Conservation (phyloP, 2,797 vertebrate species). For the Xenentodon cancila region DNA sequence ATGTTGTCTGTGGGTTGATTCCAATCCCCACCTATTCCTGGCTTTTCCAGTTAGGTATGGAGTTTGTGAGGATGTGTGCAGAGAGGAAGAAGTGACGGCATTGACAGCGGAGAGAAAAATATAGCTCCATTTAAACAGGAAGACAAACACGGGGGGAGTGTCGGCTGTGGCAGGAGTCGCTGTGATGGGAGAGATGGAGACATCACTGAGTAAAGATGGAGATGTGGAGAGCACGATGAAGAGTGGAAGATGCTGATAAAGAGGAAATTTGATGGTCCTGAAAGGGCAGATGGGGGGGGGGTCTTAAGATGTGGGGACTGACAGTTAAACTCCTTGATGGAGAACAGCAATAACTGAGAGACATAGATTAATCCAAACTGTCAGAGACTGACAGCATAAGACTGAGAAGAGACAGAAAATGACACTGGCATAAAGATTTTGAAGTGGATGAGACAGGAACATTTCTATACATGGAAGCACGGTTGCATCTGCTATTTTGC, state of each 20-base stretch:
- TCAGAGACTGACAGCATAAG: slow-evolving; percentile 45
- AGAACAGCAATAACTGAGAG: slow-evolving; percentile 45
- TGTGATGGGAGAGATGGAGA: slow-evolving; percentile 39
- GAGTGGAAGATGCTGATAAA: slow-evolving; percentile 60
- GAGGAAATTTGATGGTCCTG: slow-evolving; percentile 61
- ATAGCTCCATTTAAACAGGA: slow-evolving; percentile 51
- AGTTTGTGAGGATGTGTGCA: slow-evolving; percentile 12
- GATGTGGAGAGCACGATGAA: slow-evolving; percentile 28
- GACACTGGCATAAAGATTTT: slow-evolving; percentile 22
- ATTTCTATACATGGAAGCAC: slow-evolving; percentile 18
- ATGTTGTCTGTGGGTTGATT: neutral
- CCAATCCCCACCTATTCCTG: slow-evolving; percentile 11
- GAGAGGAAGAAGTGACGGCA: slow-evolving; percentile 28
- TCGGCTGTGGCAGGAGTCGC: slow-evolving; percentile 39
- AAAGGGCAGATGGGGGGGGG: slow-evolving; percentile 40
- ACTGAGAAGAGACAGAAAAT: slow-evolving; percentile 26
- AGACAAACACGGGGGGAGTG: slow-evolving; percentile 48
- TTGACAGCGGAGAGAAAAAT: slow-evolving; percentile 47
- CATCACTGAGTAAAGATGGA: slow-evolving; percentile 24
- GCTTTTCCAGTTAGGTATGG: slow-evolving; percentile 39
- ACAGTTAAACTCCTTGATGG: slow-evolving; percentile 55
- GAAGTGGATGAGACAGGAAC: slow-evolving; percentile 13
- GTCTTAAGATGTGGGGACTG: slow-evolving; percentile 27
- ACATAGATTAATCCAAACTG: slow-evolving; percentile 55
- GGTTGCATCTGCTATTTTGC: slow-evolving; percentile 8